phyloP scores from a whole-genome alignment of 2,113 vertebrate genomes.

The Osmerus eperlanus region DNA sequence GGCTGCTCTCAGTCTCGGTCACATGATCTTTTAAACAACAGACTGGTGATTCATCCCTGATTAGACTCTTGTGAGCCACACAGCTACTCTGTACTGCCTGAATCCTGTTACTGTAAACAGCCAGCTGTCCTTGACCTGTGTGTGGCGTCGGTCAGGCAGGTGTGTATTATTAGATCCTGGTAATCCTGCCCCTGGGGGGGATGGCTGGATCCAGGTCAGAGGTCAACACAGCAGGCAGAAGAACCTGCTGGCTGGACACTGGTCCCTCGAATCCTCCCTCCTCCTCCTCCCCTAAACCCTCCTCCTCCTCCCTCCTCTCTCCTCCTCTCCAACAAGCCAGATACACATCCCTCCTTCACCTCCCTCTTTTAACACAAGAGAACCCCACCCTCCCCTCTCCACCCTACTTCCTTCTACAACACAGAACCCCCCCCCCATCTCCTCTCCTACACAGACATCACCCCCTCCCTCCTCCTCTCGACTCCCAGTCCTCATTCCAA shows the following conservation, averaged over 20 bases:
- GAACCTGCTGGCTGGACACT: neutral
- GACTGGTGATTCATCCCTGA: too few relatives aligned
- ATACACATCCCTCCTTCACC: too few relatives aligned
- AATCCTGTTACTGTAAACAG: neutral
- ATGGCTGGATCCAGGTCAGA: neutral
- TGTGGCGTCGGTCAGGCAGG: neutral
- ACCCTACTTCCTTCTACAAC: neutral
- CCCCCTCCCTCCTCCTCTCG: neutral
- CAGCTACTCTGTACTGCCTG: too few relatives aligned
- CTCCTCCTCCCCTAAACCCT: too few relatives aligned
- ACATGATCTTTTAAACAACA: too few relatives aligned
- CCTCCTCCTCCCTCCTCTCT: too few relatives aligned
- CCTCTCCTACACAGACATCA: neutral
- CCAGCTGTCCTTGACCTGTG: neutral
- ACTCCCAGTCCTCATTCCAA: neutral
- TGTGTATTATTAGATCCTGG: slow-evolving; percentile 5
- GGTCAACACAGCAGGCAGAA: neutral
- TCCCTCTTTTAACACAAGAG: too few relatives aligned
- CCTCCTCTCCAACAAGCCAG: too few relatives aligned
- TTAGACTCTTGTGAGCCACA: too few relatives aligned
- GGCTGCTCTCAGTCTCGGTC: too few relatives aligned
- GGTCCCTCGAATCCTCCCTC: neutral
- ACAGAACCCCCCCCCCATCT: too few relatives aligned
- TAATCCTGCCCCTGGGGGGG: slow-evolving; percentile 1
- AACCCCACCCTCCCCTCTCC: too few relatives aligned